Evolutionary conservation across 2,797 vertebrate genomes (phyloP).

Genomic region (Enteromius viviparus): DNA sequence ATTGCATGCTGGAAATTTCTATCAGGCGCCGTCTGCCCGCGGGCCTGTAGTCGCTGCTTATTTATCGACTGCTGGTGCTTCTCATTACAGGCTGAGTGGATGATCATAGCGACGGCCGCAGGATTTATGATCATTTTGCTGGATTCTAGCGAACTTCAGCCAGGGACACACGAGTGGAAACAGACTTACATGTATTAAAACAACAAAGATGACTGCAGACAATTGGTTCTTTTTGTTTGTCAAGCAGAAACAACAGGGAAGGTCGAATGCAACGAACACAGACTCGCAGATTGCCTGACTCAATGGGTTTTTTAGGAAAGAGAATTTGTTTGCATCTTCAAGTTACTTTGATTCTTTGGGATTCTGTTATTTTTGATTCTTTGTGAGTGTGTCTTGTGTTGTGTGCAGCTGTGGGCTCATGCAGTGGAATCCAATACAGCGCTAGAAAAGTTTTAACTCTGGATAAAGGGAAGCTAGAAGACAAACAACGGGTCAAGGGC

Average conservation of each 20-base stretch:
- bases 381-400: conserved; percentile 50
- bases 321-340: background rate
- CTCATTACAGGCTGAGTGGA: conserved; percentile 70
- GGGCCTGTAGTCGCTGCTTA: conserved; percentile 62
- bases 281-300: conserved; percentile 22
- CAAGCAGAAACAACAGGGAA: conserved; percentile 7
- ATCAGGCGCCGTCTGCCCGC: conserved; percentile 59
- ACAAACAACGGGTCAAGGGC: conserved; percentile 53
- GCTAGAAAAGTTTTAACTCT: conserved; percentile 45
- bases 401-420: conserved; percentile 70
- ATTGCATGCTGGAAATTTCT: conserved; percentile 64
- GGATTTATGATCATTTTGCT: conserved; percentile 71
- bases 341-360: background rate
- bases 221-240: background rate
- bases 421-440: conserved; percentile 73
- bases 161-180: conserved; percentile 33
- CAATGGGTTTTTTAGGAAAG: background rate
- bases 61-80: conserved; percentile 74
- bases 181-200: conserved; percentile 15
- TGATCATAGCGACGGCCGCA: conserved; percentile 66
- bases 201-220: conserved; percentile 6
- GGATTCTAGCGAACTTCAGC: conserved; percentile 32
- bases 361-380: conserved; percentile 6
- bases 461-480: conserved; percentile 53
- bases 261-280: conserved; percentile 5